These are phyloP conservation scores for human DNA, from an alignment of 2,113 vertebrate species.

Conservation along the genomic window GRCh38 chr1:177572001-177572500, in stretches of 20 bases:
- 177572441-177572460: neutral
- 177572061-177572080: conserved; percentile 1
- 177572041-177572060: neutral
- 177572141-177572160: conserved; percentile 41
- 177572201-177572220: neutral
- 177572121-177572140: conserved; percentile 44
- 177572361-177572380: neutral
- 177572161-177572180: conserved; percentile 41
- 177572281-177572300: neutral
- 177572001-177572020: neutral
- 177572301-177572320: neutral
- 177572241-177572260: neutral
- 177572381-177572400: neutral
- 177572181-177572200: conserved; percentile 46
- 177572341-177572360: neutral
- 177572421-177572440: neutral
- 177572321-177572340: neutral
- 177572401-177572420: neutral
- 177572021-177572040: neutral
- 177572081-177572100: neutral
- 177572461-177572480: neutral
- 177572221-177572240: neutral
- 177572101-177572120: conserved; percentile 18
- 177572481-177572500: rapidly evolving
- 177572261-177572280: neutral